Evolutionary conservation across 92 coral and sea anemone genomes (phyloP), one percentile per base, ranked within the genome.

Genomic region (Umimayanthus chanpuru): DNA sequence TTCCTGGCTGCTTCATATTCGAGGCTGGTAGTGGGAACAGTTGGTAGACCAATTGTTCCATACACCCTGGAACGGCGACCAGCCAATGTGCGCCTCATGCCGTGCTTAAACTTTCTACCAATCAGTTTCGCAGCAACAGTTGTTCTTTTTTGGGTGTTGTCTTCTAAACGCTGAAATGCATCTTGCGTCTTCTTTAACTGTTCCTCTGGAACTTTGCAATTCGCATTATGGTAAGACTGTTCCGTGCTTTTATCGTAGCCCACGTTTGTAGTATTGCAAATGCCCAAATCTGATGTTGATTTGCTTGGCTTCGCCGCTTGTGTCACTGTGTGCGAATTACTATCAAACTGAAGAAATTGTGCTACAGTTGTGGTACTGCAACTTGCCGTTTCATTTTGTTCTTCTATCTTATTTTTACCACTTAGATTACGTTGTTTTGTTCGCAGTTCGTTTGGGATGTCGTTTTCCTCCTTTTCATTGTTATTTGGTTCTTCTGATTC

Each of bases 21-120:
- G 0, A 49, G 64, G 16, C 74, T 47, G 20, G 66, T 68, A 12
- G 26, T 70, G 40, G 87, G 87, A 43, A 68, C 32, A 12, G 87
- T 15, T 2, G 25, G 43, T 28, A 83, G 67, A 3, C 87, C 78
- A 39, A 83, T 41, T 5, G 78, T 47, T 18, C 78, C 28, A 44
- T 67, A 83, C 67, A 83, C 87, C 76, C 55, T 83, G n/a, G 87
- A 83, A 8, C 18, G 67, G 65, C 87, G 87, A 44, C 43, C 66
- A 47, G 50, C 77, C 12, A 70, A 32, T 1, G 78, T 70, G 41
- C 50, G 78, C 28, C 25, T 68, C 12, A 9, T 43, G 11, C 38
- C 43, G 23, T 28, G 87, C 9, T 44, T 43, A 70, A 83, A 44
- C 66, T 83, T 83, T 70, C 78, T 83, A 20, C 39, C 44, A 9